Percentiles rank a stretch among this genome's conserved stretches.
Evolutionary conservation across 1,140 invertebrate species (phyloP).

Genomic region (Orius laevigatus): DNA sequence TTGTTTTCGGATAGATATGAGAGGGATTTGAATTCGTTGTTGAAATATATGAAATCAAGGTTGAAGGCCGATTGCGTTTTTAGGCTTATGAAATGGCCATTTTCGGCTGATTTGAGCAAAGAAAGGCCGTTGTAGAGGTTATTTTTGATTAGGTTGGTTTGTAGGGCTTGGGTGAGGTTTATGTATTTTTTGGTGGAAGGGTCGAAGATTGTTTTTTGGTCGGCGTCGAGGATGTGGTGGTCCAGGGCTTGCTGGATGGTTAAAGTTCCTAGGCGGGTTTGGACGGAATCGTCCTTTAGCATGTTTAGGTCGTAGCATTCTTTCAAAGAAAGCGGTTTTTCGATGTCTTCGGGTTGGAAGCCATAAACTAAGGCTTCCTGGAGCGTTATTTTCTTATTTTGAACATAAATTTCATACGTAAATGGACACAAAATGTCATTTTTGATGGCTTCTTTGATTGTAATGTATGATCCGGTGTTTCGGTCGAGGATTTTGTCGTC

Average conservation of each 20-base stretch:
- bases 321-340: conserved; percentile 78
- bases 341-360: conserved; percentile 52
- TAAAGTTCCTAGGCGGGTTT: neutral
- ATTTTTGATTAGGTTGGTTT: conserved; percentile 53
- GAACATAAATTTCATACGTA: conserved; percentile 64
- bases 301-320: conserved; percentile 68
- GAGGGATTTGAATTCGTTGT: conserved; percentile 1
- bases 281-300: conserved; percentile 46
- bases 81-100: neutral
- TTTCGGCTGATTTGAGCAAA: conserved; percentile 5
- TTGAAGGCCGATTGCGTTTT: neutral
- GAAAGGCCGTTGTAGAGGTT: conserved; percentile 10
- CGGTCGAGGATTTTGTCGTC: conserved; percentile 55
- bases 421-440: conserved; percentile 57
- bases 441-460: conserved; percentile 60
- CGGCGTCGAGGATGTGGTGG: conserved; percentile 13
- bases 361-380: conserved; percentile 57
- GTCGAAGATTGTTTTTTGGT: conserved; percentile 36
- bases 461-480: conserved; percentile 50
- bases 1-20: neutral
- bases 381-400: conserved; percentile 63
- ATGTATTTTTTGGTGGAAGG: conserved; percentile 59
- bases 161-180: conserved; percentile 70
- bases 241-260: conserved; percentile 31
- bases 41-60: neutral